phyloP scores from a whole-genome alignment of 2,888 invertebrate species.

The Amaurobius ferox region DNA sequence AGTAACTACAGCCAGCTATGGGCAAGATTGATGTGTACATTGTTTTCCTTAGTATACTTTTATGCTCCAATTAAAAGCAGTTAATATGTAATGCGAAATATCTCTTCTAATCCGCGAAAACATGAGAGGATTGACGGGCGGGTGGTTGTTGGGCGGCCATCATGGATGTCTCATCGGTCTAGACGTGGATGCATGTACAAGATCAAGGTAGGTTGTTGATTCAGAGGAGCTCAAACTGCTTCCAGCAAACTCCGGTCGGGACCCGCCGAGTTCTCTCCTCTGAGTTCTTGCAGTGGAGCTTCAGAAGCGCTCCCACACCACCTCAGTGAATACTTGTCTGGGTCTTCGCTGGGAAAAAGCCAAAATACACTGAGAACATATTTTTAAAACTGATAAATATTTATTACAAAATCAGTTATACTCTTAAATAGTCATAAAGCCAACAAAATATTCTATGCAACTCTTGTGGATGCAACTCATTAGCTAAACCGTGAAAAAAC shows the following conservation, averaged over 20 bases:
- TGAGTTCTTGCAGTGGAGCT: slow-evolving; percentile 19
- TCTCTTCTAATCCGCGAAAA: slow-evolving; percentile 36
- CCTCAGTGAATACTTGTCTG: slow-evolving; percentile 74
- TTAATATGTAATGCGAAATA: neutral
- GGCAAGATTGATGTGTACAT: slow-evolving; percentile 18
- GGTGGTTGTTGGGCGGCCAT: slow-evolving; percentile 56
- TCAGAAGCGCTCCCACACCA: slow-evolving; percentile 72
- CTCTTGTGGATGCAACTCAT: too few relatives aligned
- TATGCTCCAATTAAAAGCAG: slow-evolving; percentile 49
- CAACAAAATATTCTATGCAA: too few relatives aligned
- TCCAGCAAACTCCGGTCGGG: slow-evolving; percentile 89
- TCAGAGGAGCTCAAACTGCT: slow-evolving; percentile 86
- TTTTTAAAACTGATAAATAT: too few relatives aligned
- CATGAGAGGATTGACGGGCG: slow-evolving; percentile 52
- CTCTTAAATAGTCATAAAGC: too few relatives aligned
- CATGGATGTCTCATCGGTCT: slow-evolving; percentile 35
- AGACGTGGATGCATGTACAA: slow-evolving; percentile 48
- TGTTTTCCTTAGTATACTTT: slow-evolving; percentile 23
- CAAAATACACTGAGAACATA: slow-evolving; percentile 60
- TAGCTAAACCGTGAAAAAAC: too few relatives aligned
- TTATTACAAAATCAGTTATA: too few relatives aligned
- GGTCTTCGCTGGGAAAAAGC: slow-evolving; percentile 73
- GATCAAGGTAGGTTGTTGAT: slow-evolving; percentile 77
- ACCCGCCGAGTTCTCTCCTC: slow-evolving; percentile 82
- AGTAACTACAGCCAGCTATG: slow-evolving; percentile 34